Conservation (phyloP, 1,140 invertebrate species). For the Aphidius gifuensis region DNA sequence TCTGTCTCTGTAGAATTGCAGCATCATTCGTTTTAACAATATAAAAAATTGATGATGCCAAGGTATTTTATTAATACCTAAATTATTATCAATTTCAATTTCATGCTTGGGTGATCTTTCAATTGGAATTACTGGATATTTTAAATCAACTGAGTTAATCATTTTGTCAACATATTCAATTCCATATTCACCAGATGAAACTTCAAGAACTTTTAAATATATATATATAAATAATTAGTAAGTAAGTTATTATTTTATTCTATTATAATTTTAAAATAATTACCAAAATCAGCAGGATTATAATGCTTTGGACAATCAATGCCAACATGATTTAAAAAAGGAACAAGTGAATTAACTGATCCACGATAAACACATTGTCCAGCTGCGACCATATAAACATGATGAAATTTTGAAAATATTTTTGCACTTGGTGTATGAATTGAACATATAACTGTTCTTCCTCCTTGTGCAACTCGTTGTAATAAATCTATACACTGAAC, state of each 20-base stretch:
- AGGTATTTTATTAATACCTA: not conserved
- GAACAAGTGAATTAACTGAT: constrained; percentile 63
- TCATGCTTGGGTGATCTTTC: constrained; percentile 3
- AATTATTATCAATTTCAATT: not conserved
- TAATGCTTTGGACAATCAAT: constrained; percentile 73
- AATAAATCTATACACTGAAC: constrained; percentile 72
- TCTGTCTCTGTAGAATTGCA: constrained; percentile 18
- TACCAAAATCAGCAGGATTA: constrained; percentile 81
- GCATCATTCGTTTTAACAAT: constrained; percentile 18
- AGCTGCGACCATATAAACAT: constrained; percentile 70
- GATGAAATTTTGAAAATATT: constrained; percentile 73
- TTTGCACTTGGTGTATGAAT: constrained; percentile 87
- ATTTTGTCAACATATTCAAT: constrained; percentile 14
- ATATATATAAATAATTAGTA: not conserved
- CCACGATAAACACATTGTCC: constrained; percentile 77
- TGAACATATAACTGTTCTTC: constrained; percentile 85
- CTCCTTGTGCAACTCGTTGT: constrained; percentile 73
- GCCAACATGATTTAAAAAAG: constrained; percentile 64
- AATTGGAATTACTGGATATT: constrained; percentile 14
- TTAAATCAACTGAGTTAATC: constrained; percentile 11
- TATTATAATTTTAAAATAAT: constrained; percentile 28
- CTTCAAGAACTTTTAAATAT: constrained; percentile 11
- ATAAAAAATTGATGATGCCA: constrained; percentile 16
- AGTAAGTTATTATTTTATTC: not conserved
- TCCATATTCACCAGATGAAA: constrained; percentile 22